phyloP scores from a whole-genome alignment of 2,113 vertebrate species.

The Gymnobelideus leadbeateri region DNA sequence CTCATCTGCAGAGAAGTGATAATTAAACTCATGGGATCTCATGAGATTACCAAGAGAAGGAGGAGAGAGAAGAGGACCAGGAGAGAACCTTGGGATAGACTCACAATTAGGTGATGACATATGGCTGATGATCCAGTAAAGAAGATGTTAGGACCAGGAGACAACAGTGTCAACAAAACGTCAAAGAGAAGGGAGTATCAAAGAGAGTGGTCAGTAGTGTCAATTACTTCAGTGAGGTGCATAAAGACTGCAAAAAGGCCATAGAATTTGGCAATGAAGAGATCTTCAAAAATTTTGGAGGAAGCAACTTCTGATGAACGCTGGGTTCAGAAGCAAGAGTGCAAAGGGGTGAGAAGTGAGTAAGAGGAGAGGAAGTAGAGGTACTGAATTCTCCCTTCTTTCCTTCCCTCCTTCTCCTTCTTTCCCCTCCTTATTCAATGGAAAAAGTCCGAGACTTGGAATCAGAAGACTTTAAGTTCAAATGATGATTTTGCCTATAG shows the following conservation, averaged over 20 bases:
- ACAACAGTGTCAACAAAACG: not conserved
- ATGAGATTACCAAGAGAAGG: not conserved
- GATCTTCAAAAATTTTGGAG: not conserved
- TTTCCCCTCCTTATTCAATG: not conserved
- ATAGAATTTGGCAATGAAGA: not conserved
- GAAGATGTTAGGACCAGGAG: not conserved
- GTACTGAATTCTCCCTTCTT: not conserved
- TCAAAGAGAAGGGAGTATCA: not conserved
- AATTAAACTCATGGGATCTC: not conserved
- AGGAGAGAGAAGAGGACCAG: not conserved
- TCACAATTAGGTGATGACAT: not conserved
- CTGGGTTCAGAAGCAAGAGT: not conserved
- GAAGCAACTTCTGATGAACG: not conserved
- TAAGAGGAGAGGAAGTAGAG: not conserved
- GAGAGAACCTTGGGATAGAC: not conserved
- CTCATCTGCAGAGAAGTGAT: not conserved
- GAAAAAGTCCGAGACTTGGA: too few relatives aligned
- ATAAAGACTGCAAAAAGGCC: not conserved
- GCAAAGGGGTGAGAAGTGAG: not conserved
- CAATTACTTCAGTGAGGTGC: not conserved
- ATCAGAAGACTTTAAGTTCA: not conserved
- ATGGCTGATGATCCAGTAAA: not conserved
- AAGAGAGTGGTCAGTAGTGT: not conserved
- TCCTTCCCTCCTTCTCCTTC: not conserved
- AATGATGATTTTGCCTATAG: not conserved